Evolutionary conservation across 2,888 invertebrate genomes (phyloP).

Genomic region (Theretra japonica): DNA sequence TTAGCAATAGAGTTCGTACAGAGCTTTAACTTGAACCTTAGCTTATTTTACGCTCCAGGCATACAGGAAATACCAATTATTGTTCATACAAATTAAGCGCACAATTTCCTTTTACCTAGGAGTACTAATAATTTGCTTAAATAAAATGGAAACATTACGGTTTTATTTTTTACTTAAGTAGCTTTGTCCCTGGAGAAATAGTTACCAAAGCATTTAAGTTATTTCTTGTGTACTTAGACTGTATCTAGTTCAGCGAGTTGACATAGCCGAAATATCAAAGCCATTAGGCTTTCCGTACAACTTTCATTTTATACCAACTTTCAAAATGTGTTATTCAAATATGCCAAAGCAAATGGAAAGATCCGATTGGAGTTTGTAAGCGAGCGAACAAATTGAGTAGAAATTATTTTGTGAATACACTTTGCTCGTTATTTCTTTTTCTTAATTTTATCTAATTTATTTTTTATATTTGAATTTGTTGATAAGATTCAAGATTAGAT

Average conservation of each 20-base stretch:
- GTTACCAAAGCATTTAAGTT: background rate
- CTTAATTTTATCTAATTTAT: too few species aligned
- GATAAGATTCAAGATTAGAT: too few species aligned
- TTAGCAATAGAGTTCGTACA: too few species aligned
- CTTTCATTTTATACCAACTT: background rate
- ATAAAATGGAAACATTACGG: background rate
- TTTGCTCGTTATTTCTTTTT: too few species aligned
- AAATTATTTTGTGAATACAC: too few species aligned
- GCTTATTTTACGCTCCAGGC: too few species aligned
- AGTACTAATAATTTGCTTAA: background rate
- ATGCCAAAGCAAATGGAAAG: slow-evolving; percentile 3
- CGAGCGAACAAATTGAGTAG: too few species aligned
- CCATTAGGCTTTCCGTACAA: background rate
- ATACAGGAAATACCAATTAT: too few species aligned
- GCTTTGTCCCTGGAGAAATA: background rate
- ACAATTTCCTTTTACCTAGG: background rate
- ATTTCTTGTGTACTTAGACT: background rate
- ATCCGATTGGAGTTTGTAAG: background rate
- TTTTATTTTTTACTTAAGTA: background rate
- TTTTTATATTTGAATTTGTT: too few species aligned
- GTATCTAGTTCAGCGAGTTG: background rate
- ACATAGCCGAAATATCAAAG: background rate
- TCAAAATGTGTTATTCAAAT: background rate
- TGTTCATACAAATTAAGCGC: too few species aligned
- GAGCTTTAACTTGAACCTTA: too few species aligned